phyloP scores from a whole-genome alignment of 2,113 vertebrate genomes.

The Progne subis region DNA sequence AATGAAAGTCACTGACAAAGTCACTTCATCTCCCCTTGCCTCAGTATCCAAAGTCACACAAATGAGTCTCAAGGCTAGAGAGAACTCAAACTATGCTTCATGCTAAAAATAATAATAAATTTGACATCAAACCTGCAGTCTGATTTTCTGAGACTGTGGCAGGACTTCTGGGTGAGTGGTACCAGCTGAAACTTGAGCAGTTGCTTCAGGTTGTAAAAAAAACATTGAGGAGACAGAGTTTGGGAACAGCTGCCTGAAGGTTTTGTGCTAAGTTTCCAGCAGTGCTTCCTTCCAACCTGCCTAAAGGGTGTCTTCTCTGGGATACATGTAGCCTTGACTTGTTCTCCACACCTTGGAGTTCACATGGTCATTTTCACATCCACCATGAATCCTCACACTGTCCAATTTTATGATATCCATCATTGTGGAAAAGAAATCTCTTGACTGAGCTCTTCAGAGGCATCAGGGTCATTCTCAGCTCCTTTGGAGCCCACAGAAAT shows the following conservation, averaged over 20 bases:
- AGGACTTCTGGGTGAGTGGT: background rate
- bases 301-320: background rate
- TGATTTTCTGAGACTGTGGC: background rate
- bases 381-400: fast-evolving
- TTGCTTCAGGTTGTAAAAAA: background rate
- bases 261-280: background rate
- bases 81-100: background rate
- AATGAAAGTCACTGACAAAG: slow-evolving; percentile 54
- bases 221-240: background rate
- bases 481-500: background rate
- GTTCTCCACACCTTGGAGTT: background rate
- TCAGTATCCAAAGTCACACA: slow-evolving; percentile 25
- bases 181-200: background rate
- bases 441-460: background rate
- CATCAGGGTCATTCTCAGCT: background rate
- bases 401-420: background rate
- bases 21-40: slow-evolving; percentile 41
- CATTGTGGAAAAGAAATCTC: background rate
- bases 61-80: background rate
- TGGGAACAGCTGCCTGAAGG: background rate
- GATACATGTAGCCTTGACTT: fast-evolving
- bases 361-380: background rate
- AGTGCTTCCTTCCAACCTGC: background rate
- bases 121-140: background rate
- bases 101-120: background rate